phyloP scores from a whole-genome alignment of 2,888 invertebrate species.

The Acleris sparsana region DNA sequence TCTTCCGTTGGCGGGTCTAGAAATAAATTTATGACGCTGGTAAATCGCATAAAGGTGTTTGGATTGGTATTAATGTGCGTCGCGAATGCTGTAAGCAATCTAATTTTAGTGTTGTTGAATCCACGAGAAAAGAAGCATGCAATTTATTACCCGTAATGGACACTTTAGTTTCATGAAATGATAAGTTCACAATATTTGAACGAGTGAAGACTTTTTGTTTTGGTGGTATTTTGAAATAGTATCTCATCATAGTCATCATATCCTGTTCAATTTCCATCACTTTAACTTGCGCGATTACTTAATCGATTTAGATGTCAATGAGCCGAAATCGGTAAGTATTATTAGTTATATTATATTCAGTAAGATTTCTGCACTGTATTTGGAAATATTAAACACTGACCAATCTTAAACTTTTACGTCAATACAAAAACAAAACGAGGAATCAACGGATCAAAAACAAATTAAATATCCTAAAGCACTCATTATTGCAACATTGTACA shows the following conservation, averaged over 20 bases:
- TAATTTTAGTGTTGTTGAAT: conserved; percentile 2
- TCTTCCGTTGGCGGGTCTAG: conserved; percentile 56
- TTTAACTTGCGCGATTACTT: background rate
- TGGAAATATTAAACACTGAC: no score
- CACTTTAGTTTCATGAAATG: no score
- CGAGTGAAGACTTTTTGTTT: no score
- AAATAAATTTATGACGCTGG: conserved; percentile 55
- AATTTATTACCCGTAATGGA: no score
- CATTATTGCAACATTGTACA: conserved; percentile 14
- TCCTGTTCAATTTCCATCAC: conserved; percentile 13
- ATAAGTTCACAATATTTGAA: no score
- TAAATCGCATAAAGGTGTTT: conserved; percentile 36
- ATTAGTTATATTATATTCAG: background rate
- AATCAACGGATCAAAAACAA: background rate
- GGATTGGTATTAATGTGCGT: conserved; percentile 33
- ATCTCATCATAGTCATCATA: conserved; percentile 14
- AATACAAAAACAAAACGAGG: no score
- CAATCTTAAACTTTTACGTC: no score
- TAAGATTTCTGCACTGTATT: background rate
- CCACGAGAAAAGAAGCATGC: no score
- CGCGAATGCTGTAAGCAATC: conserved; percentile 11
- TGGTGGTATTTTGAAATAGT: background rate
- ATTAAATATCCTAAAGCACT: background rate
- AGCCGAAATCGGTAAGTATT: conserved; percentile 4
- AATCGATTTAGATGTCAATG: background rate